These are phyloP conservation scores for Pachycephala philippinensis DNA, from an alignment of 2,113 vertebrate species.

Conservation along the genomic window DNA sequence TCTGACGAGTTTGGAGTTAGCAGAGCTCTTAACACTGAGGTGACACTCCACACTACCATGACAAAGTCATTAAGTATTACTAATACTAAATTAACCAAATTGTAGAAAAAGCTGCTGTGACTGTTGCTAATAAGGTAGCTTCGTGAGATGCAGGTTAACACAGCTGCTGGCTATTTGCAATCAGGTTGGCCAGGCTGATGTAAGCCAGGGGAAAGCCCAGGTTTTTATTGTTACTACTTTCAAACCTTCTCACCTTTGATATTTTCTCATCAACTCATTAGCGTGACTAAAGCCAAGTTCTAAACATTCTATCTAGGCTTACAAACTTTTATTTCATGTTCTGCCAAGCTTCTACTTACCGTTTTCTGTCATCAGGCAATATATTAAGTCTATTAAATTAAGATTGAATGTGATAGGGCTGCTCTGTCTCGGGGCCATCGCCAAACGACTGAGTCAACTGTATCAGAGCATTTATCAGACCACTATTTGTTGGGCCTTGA, in stretches of 20 bases:
- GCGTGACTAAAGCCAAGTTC: background rate
- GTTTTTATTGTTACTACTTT: background rate
- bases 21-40: background rate
- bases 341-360: background rate
- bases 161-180: background rate
- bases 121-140: background rate
- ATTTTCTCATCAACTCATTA: background rate
- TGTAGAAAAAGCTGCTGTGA: background rate
- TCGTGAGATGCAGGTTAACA: background rate
- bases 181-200: background rate
- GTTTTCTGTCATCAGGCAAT: background rate
- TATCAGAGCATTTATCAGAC: background rate
- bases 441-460: background rate
- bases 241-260: background rate
- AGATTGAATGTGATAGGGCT: background rate
- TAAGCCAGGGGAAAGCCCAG: background rate
- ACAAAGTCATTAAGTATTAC: background rate
- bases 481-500: background rate
- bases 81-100: background rate
- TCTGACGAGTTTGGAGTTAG: background rate
- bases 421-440: fast-evolving
- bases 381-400: background rate
- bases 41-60: background rate
- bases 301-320: background rate
- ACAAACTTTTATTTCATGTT: background rate